Base-by-base conservation (phyloP, 2,797 vertebrate genomes). In the Smutsia gigantea region DNA sequence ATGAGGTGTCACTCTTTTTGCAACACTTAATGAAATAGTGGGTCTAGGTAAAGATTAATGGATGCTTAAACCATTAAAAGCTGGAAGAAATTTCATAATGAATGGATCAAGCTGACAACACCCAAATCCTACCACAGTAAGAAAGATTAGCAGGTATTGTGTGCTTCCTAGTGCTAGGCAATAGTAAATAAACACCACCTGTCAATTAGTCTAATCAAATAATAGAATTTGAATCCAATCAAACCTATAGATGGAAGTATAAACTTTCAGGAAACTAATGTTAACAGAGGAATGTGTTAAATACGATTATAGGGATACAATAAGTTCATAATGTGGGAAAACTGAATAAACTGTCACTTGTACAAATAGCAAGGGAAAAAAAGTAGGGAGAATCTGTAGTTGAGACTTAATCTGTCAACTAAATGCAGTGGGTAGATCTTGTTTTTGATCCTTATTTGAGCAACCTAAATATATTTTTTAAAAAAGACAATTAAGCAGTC, bases 241-340 rank as follows among this genome's bases (percentile, higher is more conserved):
- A 90, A 82, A 74, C 82, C 29, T 85, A 68, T 69, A 86, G 64
- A 79, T 21, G 25, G 37, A 68, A 83, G 2, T 68, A 74, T 68
- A 31, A 91, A 25, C 34, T 85, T 90, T 86, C 42, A 68, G 51
- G 59, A 93, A 90, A 82, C 75, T 75, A 86, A 75, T 37, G 89
- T 29, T 31, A 84, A 95, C 11, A 66, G 37, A 91, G 55, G 34
- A 69, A 92, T 27, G 29, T 39, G 10, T 49, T 88, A 89, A 77
- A 57, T 37, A 64, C 37, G 42, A 84, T 53, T 84, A 57, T 5
- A 89, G n/a, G 42, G 39, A 78, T 77, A 23, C 64, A 53, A 68
- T 59, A 93, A 75, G 57, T 49, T 9, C 37, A 77, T 37, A 75
- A 25, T 68, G 17, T 71, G 42, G 66, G 59, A 87, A 87, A 96